Evolutionary conservation across 2,888 invertebrate species (phyloP).

Genomic region (Fissipunctia ypsillon): DNA sequence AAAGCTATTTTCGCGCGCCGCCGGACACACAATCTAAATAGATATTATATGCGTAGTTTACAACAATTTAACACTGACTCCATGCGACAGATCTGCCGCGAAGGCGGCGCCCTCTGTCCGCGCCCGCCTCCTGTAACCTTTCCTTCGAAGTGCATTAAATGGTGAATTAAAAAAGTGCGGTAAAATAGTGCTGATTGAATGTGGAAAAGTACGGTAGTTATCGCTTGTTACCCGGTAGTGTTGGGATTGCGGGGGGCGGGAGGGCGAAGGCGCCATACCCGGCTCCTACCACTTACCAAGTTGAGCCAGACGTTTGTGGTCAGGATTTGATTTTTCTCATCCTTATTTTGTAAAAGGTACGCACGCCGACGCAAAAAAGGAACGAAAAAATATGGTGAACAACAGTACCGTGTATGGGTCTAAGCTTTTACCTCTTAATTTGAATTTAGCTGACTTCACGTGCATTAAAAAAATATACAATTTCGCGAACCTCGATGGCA

Average conservation of each 20-base stretch:
- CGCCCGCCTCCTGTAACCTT: slow-evolving; percentile 85
- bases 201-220: slow-evolving; percentile 61
- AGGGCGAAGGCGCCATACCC: slow-evolving; percentile 84
- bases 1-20: slow-evolving; percentile 78
- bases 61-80: slow-evolving; percentile 89
- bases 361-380: slow-evolving; percentile 90
- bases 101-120: slow-evolving; percentile 82
- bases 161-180: slow-evolving; percentile 66
- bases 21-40: slow-evolving; percentile 86
- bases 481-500: background rate
- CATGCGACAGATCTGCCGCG: slow-evolving; percentile 89
- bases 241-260: slow-evolving; percentile 79
- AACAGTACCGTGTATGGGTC: slow-evolving; percentile 72
- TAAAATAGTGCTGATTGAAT: slow-evolving; percentile 67
- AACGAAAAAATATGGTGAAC: slow-evolving; percentile 87
- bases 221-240: slow-evolving; percentile 60
- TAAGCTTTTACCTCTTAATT: slow-evolving; percentile 65
- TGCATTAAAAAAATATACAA: slow-evolving; percentile 7
- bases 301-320: slow-evolving; percentile 99
- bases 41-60: slow-evolving; percentile 79
- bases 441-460: slow-evolving; percentile 50
- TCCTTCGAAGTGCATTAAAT: slow-evolving; percentile 69
- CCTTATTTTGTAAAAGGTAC: slow-evolving; percentile 94
- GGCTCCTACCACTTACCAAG: slow-evolving; percentile 96
- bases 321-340: slow-evolving; percentile 99